A percentile compares a stretch with the other conserved stretches of the same genome.
phyloP scores from a whole-genome alignment of 2,797 vertebrate species.

The Rhynchonycteris naso region DNA sequence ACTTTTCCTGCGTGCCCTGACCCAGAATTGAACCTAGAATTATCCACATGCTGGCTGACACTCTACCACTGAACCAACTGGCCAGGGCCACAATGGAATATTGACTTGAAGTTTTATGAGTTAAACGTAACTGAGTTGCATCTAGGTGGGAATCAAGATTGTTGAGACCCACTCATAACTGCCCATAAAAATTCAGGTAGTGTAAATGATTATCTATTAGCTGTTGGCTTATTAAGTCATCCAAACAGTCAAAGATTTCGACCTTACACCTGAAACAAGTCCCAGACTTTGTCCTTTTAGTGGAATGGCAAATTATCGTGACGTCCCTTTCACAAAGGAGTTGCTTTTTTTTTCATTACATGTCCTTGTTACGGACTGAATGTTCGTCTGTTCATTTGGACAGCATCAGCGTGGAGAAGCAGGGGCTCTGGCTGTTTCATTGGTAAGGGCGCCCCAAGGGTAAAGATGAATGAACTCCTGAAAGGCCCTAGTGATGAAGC shows the following conservation, averaged over 20 bases:
- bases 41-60: too few species aligned
- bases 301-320: background rate
- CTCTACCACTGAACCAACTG: too few species aligned
- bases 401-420: accelerated
- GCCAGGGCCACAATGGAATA: background rate
- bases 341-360: background rate
- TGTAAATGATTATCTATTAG: background rate
- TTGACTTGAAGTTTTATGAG: background rate
- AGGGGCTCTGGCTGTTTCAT: background rate
- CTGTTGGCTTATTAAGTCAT: background rate
- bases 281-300: background rate
- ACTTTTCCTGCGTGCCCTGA: too few species aligned
- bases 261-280: background rate
- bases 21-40: too few species aligned
- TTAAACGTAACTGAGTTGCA: background rate
- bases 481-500: background rate
- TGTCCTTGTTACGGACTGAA: background rate
- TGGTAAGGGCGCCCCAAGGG: background rate
- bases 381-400: background rate
- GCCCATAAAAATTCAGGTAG: background rate
- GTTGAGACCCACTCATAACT: background rate
- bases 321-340: background rate
- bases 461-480: background rate
- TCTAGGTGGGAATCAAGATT: background rate
- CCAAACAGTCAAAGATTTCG: background rate